Evolutionary conservation across 2,797 vertebrate species (phyloP).

Genomic region (Phoebastria nigripes): DNA sequence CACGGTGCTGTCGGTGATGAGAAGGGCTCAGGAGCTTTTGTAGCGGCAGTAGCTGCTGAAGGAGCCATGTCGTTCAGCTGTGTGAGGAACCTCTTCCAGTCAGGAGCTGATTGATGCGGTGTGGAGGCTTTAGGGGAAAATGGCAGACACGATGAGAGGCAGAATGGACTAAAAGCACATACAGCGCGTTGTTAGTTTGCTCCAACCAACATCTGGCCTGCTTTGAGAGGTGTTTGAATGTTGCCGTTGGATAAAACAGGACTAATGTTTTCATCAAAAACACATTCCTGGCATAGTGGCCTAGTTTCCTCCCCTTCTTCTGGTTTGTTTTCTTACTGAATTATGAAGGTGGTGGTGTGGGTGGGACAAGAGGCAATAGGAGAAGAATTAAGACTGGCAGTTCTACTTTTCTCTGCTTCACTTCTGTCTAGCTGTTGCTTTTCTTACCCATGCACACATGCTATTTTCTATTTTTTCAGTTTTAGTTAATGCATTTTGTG

Average conservation of each 20-base stretch:
- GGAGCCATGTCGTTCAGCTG: neutral
- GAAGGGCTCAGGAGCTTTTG: neutral
- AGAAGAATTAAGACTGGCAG: neutral
- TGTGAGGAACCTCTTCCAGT: neutral
- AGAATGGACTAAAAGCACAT: neutral
- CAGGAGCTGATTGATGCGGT: neutral
- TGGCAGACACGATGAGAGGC: neutral
- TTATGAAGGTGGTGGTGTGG: neutral
- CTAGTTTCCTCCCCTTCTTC: neutral
- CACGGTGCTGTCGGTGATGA: neutral
- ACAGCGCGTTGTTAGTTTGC: neutral
- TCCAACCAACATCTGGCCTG: neutral
- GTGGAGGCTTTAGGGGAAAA: neutral
- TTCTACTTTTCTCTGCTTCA: neutral
- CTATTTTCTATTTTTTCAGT: neutral
- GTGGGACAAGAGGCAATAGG: neutral
- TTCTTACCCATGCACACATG: accelerated
- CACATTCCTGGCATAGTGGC: neutral
- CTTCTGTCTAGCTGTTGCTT: neutral
- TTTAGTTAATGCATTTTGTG: neutral
- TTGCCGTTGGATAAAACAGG: neutral
- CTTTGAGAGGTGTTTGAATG: neutral
- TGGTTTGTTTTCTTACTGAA: neutral
- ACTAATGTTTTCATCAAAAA: conserved; percentile 21
- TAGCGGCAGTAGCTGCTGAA: neutral